Evolutionary conservation across 2,888 invertebrate species (phyloP), one percentile per base, ranked within the genome.

Genomic region (Conops quadrifasciatus): DNA sequence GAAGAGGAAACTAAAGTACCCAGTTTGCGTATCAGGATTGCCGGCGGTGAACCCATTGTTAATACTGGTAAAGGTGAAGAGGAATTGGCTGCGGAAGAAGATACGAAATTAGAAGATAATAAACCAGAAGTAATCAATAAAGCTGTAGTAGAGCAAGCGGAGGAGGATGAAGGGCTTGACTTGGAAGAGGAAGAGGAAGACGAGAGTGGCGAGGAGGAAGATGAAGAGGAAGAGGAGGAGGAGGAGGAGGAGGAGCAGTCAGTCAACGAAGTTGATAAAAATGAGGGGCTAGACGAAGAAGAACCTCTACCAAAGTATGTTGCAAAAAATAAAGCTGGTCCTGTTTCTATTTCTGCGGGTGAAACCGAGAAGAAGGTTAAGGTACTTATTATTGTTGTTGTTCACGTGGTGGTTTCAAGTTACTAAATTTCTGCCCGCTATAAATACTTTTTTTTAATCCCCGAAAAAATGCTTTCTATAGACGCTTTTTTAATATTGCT

Each of bases 1-100:
- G 88, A 88, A 74, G 89, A 88, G 86, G 77, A 87, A 86, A 72
- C 84, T 85, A 51, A 65, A 76, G 80, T 84, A 66, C 85, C 85
- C 60, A 85, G 85, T 77, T 78, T 85, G 11, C 84, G 84, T 70
- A 85, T 85, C 19, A 85, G 84, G 72, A 71, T 85, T 15, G 77
- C n/a, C n/a, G n/a, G 74, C 51, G 21, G 16, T 72, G 76, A 45
- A 47, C 59, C 47, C 56, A 72, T 24, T 21, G 71, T 68, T 53
- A 64, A 70, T 53, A 16, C 74, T n/a, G 73, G 74, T 47, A 75
- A 75, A 63, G 73, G 73, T 0, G 77, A 76, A 7, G 75, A 75
- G 47, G 74, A 79, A 67, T 74, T 77, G 26, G 73, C 77, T n/a
- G 78, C 80, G 30, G 76, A 76, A 45, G 73, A 78, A 67, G 73